phyloP scores from a whole-genome alignment of 2,797 vertebrate genomes.

The Chaenodraco wilsoni region DNA sequence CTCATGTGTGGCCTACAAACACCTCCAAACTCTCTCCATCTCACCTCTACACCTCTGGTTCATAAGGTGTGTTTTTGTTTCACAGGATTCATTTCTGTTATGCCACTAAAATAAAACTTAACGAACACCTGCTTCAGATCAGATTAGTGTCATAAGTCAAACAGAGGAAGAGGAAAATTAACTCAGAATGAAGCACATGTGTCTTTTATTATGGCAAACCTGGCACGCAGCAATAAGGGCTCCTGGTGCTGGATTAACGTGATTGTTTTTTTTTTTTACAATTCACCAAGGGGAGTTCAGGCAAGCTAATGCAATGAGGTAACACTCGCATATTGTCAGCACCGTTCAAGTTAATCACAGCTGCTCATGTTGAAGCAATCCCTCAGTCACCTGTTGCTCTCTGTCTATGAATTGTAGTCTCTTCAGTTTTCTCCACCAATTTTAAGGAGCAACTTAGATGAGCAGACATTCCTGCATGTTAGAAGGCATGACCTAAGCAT shows the following conservation, averaged over 20 bases:
- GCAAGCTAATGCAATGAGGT: conserved; percentile 33
- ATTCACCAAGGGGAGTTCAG: conserved; percentile 23
- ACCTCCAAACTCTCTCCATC: conserved; percentile 21
- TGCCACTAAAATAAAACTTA: conserved; percentile 31
- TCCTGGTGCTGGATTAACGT: conserved; percentile 47
- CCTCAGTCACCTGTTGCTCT: conserved; percentile 47
- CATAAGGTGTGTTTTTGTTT: conserved; percentile 22
- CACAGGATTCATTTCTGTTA: conserved; percentile 14
- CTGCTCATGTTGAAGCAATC: conserved; percentile 14
- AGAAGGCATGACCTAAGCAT: conserved; percentile 42
- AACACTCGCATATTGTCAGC: conserved; percentile 25
- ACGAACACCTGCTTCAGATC: conserved; percentile 64
- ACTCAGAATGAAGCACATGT: conserved; percentile 54
- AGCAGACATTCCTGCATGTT: conserved; percentile 63
- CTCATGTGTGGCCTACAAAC: conserved; percentile 56
- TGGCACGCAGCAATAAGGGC: conserved; percentile 27
- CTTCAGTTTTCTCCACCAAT: conserved; percentile 5
- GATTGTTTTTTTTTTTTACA: conserved; percentile 25
- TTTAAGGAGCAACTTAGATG: conserved; percentile 33
- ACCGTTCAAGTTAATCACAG: conserved; percentile 30
- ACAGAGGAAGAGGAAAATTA: conserved; percentile 49
- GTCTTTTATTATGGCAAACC: conserved; percentile 51
- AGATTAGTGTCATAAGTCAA: conserved; percentile 55
- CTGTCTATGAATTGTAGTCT: conserved; percentile 2
- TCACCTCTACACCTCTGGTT: conserved; percentile 33